Conservation (phyloP, 2,113 vertebrate species). For the Sula dactylatra region DNA sequence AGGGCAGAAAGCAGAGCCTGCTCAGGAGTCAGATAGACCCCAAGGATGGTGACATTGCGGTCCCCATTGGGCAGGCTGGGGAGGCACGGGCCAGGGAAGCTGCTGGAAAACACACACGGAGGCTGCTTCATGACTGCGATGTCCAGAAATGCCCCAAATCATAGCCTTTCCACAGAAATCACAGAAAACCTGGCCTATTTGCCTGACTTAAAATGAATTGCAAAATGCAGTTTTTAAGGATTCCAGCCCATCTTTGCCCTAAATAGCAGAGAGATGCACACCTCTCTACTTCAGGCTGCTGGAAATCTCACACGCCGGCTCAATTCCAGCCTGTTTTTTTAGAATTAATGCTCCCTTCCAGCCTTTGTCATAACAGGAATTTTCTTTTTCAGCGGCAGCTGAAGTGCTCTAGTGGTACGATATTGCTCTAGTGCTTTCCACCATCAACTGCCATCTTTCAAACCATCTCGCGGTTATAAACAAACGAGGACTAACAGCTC, state of each 20-base stretch:
- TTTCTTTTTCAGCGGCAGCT: background rate
- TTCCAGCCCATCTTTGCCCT: background rate
- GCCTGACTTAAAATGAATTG: background rate
- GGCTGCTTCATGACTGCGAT: background rate
- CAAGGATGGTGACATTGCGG: background rate
- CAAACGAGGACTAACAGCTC: slow-evolving; percentile 15
- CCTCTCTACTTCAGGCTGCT: background rate
- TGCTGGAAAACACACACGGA: background rate
- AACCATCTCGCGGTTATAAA: background rate
- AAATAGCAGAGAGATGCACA: background rate
- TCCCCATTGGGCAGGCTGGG: rapidly evolving
- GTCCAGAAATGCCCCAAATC: background rate
- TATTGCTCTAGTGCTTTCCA: slow-evolving; percentile 1
- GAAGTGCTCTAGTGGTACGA: background rate
- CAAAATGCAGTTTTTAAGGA: background rate
- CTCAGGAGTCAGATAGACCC: background rate
- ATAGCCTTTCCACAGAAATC: background rate
- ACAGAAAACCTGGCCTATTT: background rate
- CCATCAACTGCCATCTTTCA: background rate
- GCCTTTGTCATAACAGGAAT: background rate
- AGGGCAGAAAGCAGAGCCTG: background rate
- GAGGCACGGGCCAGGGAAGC: background rate
- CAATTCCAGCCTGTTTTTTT: background rate
- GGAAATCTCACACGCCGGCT: background rate
- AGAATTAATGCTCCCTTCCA: background rate